A percentile compares a stretch with the other conserved stretches of the same genome.
These are phyloP conservation scores for Columba janthina DNA, from an alignment of 2,113 vertebrate genomes.

Conservation along the genomic window DNA sequence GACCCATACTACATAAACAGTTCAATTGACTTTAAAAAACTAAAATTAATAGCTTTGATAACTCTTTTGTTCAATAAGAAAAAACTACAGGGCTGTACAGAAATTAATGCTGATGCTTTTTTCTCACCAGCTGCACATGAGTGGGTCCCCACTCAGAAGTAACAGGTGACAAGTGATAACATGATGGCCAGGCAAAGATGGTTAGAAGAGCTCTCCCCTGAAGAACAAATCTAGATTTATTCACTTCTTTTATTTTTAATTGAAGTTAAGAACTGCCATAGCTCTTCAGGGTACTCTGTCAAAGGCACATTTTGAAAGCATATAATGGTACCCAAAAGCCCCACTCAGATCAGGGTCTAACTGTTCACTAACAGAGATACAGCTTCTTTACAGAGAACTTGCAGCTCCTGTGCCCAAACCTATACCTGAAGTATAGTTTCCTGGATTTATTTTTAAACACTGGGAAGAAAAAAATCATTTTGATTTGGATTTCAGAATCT, in stretches of 20 bases:
- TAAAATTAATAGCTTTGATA: neutral
- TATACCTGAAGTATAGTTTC: neutral
- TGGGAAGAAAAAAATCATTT: neutral
- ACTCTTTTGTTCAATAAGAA: neutral
- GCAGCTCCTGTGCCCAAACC: neutral
- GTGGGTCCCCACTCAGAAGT: neutral
- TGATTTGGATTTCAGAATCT: neutral
- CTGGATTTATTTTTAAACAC: neutral
- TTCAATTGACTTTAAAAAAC: neutral
- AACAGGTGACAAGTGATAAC: neutral
- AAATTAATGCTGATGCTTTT: neutral
- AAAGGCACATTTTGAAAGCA: neutral
- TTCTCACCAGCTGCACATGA: neutral
- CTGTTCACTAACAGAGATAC: neutral
- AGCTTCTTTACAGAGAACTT: neutral
- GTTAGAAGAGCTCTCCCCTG: neutral
- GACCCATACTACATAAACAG: neutral
- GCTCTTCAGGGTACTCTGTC: neutral
- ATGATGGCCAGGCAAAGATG: neutral
- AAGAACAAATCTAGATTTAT: neutral
- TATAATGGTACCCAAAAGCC: neutral
- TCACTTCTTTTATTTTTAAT: neutral
- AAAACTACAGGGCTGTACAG: neutral
- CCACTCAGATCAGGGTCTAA: neutral
- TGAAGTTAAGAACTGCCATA: neutral